These are phyloP conservation scores for Hemicordylus capensis DNA, from an alignment of 2,113 vertebrate species.

Conservation along the genomic window DNA sequence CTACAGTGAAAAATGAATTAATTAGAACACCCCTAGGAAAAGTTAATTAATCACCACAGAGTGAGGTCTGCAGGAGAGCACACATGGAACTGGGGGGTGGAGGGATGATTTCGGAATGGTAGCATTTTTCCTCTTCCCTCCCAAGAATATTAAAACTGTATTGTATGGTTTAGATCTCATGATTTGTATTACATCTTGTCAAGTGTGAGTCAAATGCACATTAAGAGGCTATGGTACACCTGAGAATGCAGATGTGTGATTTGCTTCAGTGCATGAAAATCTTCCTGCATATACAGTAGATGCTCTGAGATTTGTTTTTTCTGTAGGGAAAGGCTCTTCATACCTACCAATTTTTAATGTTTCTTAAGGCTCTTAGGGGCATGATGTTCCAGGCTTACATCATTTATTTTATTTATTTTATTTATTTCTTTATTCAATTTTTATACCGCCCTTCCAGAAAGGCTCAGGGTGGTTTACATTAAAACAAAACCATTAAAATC, in stretches of 20 bases:
- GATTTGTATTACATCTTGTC: slow-evolving; percentile 21
- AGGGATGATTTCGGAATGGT: slow-evolving; percentile 29
- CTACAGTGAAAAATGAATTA: slow-evolving; percentile 78
- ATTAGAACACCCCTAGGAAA: slow-evolving; percentile 78
- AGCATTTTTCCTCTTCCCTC: slow-evolving; percentile 23
- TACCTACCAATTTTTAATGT: too few relatives aligned
- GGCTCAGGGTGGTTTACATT: too few relatives aligned
- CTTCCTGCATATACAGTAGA: neutral
- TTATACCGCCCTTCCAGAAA: too few relatives aligned
- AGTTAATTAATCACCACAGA: slow-evolving; percentile 82
- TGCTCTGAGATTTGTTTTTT: neutral
- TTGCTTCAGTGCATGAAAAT: neutral
- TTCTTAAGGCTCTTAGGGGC: too few relatives aligned
- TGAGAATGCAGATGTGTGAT: neutral
- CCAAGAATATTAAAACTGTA: slow-evolving; percentile 7
- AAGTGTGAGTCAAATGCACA: neutral
- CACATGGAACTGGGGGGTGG: slow-evolving; percentile 9
- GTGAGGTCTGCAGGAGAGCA: slow-evolving; percentile 59
- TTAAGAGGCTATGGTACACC: neutral
- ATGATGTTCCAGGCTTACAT: too few relatives aligned
- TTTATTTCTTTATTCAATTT: too few relatives aligned
- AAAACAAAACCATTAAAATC: too few relatives aligned
- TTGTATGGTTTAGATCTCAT: slow-evolving; percentile 37
- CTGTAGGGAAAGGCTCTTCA: neutral
- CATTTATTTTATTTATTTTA: too few relatives aligned